phyloP scores from a whole-genome alignment of 2,888 invertebrate species.

The Conistra vaccinii region DNA sequence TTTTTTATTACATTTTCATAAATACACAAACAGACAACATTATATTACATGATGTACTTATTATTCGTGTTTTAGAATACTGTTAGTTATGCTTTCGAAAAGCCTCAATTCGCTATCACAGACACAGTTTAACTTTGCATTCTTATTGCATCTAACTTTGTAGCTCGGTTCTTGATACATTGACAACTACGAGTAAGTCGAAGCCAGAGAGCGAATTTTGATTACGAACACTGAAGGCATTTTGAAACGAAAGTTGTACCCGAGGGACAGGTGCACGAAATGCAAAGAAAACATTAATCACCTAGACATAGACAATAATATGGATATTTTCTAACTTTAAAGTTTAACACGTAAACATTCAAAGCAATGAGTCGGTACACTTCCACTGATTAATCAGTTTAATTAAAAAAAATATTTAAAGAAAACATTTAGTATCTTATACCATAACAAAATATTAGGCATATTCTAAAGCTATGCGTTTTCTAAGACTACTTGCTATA shows the following conservation, averaged over 20 bases:
- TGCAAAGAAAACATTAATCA: conserved; percentile 43
- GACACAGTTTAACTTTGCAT: conserved; percentile 73
- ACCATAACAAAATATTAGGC: conserved; percentile 63
- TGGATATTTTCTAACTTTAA: conserved; percentile 27
- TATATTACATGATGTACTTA: conserved; percentile 71
- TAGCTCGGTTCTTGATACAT: conserved; percentile 42
- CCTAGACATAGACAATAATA: conserved; percentile 40
- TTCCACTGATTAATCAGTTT: conserved; percentile 39
- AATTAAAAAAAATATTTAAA: conserved; percentile 30
- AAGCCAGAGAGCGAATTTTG: conserved; percentile 52
- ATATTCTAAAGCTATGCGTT: conserved; percentile 60
- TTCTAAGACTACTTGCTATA: conserved; percentile 54
- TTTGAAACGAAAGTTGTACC: conserved; percentile 22
- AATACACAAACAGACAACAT: conserved; percentile 66
- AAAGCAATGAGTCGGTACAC: conserved; percentile 51
- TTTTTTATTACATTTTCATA: conserved; percentile 74
- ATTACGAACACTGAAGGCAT: conserved; percentile 36
- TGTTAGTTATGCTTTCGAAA: conserved; percentile 82
- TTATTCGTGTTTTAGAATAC: conserved; percentile 84
- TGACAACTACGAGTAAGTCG: conserved; percentile 32
- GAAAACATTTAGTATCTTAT: conserved; percentile 49
- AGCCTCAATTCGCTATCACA: conserved; percentile 88
- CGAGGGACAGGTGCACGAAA: conserved; percentile 15
- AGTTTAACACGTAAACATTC: conserved; percentile 35
- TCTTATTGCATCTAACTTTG: conserved; percentile 57